Evolutionary conservation across 2,888 invertebrate genomes (phyloP).

Genomic region (Nomada lathburiana): DNA sequence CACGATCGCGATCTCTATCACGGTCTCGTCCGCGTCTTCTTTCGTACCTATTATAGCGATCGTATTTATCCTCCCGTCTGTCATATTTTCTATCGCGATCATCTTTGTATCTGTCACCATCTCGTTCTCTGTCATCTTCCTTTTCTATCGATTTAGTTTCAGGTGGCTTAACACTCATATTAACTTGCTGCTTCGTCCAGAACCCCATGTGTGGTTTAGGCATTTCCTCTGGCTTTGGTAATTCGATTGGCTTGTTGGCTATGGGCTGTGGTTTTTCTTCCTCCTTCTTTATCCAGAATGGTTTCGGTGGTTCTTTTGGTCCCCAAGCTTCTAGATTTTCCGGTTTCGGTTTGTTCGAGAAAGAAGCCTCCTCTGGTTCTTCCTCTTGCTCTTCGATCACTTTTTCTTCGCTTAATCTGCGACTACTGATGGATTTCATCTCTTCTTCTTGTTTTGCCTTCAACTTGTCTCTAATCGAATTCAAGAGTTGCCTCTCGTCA

Average conservation of each 20-base stretch:
- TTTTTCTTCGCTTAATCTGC: slow-evolving; percentile 64
- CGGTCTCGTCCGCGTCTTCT: slow-evolving; percentile 75
- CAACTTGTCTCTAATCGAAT: slow-evolving; percentile 85
- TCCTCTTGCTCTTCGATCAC: slow-evolving; percentile 64
- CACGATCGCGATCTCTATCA: slow-evolving; percentile 67
- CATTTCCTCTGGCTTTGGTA: slow-evolving; percentile 81
- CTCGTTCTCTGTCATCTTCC: slow-evolving; percentile 82
- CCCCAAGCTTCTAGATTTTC: slow-evolving; percentile 68
- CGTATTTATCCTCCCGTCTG: slow-evolving; percentile 79
- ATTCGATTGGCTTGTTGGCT: slow-evolving; percentile 68
- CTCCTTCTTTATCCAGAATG: slow-evolving; percentile 79
- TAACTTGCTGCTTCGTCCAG: slow-evolving; percentile 83
- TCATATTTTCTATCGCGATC: slow-evolving; percentile 77
- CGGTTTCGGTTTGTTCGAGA: slow-evolving; percentile 60
- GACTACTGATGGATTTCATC: slow-evolving; percentile 78
- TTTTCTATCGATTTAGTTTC: slow-evolving; percentile 82
- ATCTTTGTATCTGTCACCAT: slow-evolving; percentile 81
- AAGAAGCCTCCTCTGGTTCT: slow-evolving; percentile 63
- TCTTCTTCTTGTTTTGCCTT: slow-evolving; percentile 86
- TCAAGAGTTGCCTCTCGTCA: slow-evolving; percentile 85
- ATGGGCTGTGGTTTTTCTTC: slow-evolving; percentile 73
- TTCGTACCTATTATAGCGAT: slow-evolving; percentile 78
- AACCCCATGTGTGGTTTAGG: slow-evolving; percentile 84
- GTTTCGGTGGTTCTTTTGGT: slow-evolving; percentile 67
- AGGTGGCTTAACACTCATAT: slow-evolving; percentile 78